A percentile compares a stretch with the other conserved stretches of the same genome.
phyloP scores from a whole-genome alignment of 2,113 vertebrate genomes.

The Silurus asotus region DNA sequence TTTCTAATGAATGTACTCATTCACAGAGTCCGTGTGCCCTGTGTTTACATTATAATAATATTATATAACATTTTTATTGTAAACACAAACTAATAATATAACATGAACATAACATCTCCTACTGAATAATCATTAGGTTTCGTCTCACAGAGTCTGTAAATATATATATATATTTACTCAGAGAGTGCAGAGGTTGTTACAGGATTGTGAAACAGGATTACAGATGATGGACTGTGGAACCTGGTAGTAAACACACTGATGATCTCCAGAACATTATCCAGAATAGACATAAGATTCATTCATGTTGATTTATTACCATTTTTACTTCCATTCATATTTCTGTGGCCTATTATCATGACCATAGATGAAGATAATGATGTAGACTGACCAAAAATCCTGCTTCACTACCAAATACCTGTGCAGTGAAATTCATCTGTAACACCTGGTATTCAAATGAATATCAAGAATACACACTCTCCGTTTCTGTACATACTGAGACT shows the following conservation, averaged over 20 bases:
- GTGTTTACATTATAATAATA: neutral
- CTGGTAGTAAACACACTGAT: neutral
- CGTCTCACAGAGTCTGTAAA: neutral
- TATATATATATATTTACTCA: neutral
- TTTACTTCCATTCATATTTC: neutral
- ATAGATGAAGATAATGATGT: too few relatives aligned
- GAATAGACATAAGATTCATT: too few relatives aligned
- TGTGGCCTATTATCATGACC: neutral
- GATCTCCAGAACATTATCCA: neutral
- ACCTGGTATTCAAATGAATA: neutral
- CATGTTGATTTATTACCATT: too few relatives aligned
- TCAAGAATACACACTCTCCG: neutral
- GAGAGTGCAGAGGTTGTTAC: neutral
- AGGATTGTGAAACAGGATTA: neutral
- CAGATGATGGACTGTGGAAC: neutral
- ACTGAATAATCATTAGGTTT: neutral
- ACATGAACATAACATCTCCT: neutral
- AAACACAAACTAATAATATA: neutral
- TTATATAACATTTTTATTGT: neutral
- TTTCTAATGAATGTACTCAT: neutral
- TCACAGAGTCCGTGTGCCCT: neutral
- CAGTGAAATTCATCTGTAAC: too few relatives aligned
- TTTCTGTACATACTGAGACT: neutral
- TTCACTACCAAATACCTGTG: too few relatives aligned
- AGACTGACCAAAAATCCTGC: too few relatives aligned